These are phyloP conservation scores for Pachydiplax longipennis DNA, from an alignment of 2,888 invertebrate genomes.

Conservation along the genomic window DNA sequence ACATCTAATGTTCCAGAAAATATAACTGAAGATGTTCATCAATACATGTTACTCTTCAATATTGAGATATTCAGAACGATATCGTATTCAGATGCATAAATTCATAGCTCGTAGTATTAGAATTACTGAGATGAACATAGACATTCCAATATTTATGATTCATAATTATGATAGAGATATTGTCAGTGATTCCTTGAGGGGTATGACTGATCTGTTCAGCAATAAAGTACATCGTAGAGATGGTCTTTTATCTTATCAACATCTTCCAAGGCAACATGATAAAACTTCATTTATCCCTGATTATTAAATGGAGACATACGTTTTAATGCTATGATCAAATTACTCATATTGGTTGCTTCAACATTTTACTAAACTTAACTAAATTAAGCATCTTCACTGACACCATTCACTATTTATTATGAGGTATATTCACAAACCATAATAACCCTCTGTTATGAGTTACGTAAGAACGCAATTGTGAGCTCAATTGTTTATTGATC, in stretches of 20 bases:
- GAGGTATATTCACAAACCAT: not conserved
- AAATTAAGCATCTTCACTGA: not conserved
- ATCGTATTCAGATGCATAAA: too few species aligned
- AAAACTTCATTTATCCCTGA: not conserved
- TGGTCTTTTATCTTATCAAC: slow-evolving; percentile 14
- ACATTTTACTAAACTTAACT: not conserved
- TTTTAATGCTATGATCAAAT: not conserved
- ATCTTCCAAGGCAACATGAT: slow-evolving; percentile 6
- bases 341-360: not conserved
- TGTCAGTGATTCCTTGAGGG: not conserved
- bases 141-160: too few species aligned
- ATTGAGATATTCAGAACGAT: too few species aligned
- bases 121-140: too few species aligned
- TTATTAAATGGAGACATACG: not conserved
- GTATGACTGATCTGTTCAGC: not conserved
- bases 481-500: slow-evolving; percentile 38
- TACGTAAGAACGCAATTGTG: not conserved
- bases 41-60: too few species aligned
- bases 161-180: too few species aligned
- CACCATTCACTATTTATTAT: not conserved
- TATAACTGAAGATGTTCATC: too few species aligned
- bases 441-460: not conserved
- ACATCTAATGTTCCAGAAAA: too few species aligned
- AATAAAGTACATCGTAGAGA: not conserved
- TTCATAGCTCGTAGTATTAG: too few species aligned